phyloP scores from a whole-genome alignment of 1,140 invertebrate species.

The Nixonia krombeini region DNA sequence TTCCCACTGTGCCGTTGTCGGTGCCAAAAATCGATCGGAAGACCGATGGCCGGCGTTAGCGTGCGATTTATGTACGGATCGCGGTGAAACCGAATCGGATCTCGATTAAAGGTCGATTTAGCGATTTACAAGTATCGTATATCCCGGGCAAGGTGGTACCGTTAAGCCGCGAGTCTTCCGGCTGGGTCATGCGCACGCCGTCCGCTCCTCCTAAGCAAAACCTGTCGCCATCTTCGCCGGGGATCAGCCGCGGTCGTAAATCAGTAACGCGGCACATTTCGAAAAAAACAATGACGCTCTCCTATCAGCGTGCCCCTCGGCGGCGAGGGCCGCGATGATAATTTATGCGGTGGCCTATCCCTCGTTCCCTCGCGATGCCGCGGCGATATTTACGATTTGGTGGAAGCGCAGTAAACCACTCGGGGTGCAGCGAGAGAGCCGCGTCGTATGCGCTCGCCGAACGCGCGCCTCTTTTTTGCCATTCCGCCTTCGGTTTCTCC shows the following conservation, averaged over 20 bases:
- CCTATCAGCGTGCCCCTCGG: constrained; percentile 22
- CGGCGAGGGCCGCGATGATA: constrained; percentile 41
- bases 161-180: constrained; percentile 50
- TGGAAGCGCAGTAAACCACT: constrained; percentile 57
- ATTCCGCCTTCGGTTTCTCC: constrained; percentile 7
- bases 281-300: constrained; percentile 42
- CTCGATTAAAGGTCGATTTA: constrained; percentile 51
- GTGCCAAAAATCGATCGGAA: too few species aligned
- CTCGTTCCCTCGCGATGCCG: constrained; percentile 36
- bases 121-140: constrained; percentile 47
- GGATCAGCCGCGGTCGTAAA: constrained; percentile 41
- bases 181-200: constrained; percentile 28
- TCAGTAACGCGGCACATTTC: constrained; percentile 33
- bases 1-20: too few species aligned
- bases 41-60: too few species aligned
- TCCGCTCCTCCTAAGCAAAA: constrained; percentile 25
- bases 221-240: constrained; percentile 17
- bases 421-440: too few species aligned
- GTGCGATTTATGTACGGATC: too few species aligned
- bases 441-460: too few species aligned
- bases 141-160: constrained; percentile 34
- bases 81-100: constrained; percentile 21
- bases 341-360: constrained; percentile 48
- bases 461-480: constrained; percentile 21
- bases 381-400: constrained; percentile 60